Evolutionary conservation across 2,888 invertebrate genomes (phyloP).

Genomic region (Phytoseiulus persimilis): DNA sequence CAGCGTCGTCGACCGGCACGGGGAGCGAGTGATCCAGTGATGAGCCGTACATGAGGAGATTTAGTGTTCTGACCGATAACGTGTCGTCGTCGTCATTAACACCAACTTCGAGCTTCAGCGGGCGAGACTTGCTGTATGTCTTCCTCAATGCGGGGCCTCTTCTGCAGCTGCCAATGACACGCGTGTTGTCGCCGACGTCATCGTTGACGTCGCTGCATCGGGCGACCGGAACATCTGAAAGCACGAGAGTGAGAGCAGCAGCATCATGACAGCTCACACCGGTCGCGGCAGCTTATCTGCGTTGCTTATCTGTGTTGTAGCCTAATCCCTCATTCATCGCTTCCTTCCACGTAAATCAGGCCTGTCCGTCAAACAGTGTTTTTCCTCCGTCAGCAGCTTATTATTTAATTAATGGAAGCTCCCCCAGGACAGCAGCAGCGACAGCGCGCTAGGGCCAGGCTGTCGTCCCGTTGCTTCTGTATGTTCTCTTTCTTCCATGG

Average conservation of each 20-base stretch:
- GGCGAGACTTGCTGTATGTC: background rate
- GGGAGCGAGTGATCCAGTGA: background rate
- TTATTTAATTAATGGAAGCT: conserved; percentile 5
- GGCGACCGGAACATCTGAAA: background rate
- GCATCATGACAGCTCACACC: background rate
- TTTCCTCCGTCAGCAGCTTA: conserved; percentile 5
- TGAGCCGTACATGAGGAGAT: background rate
- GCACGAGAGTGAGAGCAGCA: background rate
- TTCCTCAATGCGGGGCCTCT: background rate
- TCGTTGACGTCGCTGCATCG: background rate
- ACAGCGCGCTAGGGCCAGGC: background rate
- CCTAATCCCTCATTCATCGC: conserved; percentile 5
- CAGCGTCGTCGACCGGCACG: background rate
- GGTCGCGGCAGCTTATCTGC: background rate
- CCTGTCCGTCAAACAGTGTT: background rate
- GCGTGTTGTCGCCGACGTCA: background rate
- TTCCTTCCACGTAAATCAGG: background rate
- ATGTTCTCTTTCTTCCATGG: background rate
- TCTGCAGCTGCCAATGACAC: background rate
- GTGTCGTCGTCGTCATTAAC: background rate
- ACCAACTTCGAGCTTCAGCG: background rate
- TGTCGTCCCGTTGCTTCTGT: conserved; percentile 5
- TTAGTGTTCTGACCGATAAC: background rate
- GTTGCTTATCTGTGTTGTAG: background rate
- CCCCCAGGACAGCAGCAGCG: background rate